Percentiles rank a stretch among this genome's conserved stretches.
Evolutionary conservation across 2,888 invertebrate species (phyloP).

Genomic region (Gnatocerus cornutus): DNA sequence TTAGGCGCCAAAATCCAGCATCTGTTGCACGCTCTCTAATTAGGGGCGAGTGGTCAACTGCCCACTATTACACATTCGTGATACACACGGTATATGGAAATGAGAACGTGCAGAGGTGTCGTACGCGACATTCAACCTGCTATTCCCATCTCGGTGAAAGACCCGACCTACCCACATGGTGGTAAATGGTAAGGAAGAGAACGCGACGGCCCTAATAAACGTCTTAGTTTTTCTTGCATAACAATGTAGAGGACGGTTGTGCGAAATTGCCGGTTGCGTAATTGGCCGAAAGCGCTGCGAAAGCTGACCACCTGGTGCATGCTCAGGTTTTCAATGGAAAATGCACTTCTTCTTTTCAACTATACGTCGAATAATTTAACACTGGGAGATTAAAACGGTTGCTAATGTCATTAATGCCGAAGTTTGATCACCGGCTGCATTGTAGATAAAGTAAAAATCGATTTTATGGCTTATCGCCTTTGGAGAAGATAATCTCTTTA

Average conservation of each 20-base stretch:
- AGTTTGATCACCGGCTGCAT: no score
- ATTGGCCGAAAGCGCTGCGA: not conserved
- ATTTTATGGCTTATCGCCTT: no score
- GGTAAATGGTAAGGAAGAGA: conserved; percentile 1
- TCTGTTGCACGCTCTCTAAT: conserved; percentile 6
- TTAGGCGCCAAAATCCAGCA: conserved; percentile 14
- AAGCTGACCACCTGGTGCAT: no score
- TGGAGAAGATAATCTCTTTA: no score
- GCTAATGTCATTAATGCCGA: no score
- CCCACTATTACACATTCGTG: conserved; percentile 21
- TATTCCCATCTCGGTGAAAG: conserved; percentile 62
- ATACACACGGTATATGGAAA: conserved; percentile 53
- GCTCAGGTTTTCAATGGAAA: no score
- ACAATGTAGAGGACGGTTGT: not conserved
- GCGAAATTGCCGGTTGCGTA: not conserved
- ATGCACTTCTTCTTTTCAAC: no score
- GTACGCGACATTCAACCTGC: conserved; percentile 62
- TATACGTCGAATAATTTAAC: no score
- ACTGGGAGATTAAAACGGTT: no score
- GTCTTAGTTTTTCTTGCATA: not conserved
- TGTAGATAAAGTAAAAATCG: no score
- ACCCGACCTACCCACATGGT: conserved; percentile 59
- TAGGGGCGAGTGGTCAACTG: conserved; percentile 33
- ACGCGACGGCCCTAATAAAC: not conserved
- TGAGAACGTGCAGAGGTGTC: conserved; percentile 62